Evolutionary conservation across 2,113 vertebrate species (phyloP), one percentile per base, ranked within the genome.

Genomic region (Felis chaus): DNA sequence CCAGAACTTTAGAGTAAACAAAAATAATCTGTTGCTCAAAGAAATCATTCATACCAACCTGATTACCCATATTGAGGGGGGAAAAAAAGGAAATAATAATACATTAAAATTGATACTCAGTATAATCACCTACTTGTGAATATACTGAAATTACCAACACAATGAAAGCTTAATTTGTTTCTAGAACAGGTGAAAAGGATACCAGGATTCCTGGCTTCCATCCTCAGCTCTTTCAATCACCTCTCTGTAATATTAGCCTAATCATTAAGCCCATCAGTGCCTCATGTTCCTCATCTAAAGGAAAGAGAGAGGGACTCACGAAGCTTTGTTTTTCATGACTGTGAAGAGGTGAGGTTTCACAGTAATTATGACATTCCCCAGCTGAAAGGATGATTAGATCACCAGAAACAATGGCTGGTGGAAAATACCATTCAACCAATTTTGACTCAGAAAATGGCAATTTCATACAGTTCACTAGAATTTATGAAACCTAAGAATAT

Each of bases 191-290:
- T 80, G 87, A 87, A 84, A 84, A 92, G 36, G 69, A 94, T 21
- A 81, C 95, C 69, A 78, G 85, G 68, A 82, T 33, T 71, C 69
- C 69, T 79, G 96, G 94, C 55, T 45, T 74, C 84, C 71, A 66
- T 36, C 48, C 41, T 65, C 69, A 84, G 76, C 53, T 61, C 89
- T 68, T 33, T 98, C 95, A 98, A 91, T 92, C 48, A 95, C 94
- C 76, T 95, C 92, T 89, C 92, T 98, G 97, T 97, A 85, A 96
- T 65, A 78, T 57, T 3, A 88, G 41, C 79, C 78, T 89, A n/a
- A 96, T 97, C 97, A 53, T 55, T 45, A 65, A 73, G 7, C 89
- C 57, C 93, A 95, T 97, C 89, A 2, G 82, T 4, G 36, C 89
- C 83, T 90, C 82, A 21, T 4, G 41, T 68, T 81, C 74, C 73